Percentiles rank a stretch among this genome's conserved stretches.
Evolutionary conservation across 2,113 vertebrate species (phyloP).

Genomic region (Piprites chloris): DNA sequence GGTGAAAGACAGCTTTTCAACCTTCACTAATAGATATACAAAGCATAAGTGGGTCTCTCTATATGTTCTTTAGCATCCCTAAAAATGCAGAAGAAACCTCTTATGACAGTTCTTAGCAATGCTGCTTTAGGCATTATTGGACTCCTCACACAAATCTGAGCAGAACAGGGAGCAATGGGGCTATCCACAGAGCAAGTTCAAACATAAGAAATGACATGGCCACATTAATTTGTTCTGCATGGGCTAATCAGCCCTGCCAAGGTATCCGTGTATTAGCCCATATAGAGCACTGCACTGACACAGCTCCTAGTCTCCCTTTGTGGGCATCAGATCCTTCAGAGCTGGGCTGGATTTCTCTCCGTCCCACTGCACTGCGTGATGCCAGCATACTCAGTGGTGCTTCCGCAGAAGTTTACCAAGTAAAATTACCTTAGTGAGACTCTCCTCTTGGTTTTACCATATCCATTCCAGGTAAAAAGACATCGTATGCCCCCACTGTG

Average conservation of each 20-base stretch:
- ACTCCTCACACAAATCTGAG: not conserved
- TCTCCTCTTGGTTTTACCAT: not conserved
- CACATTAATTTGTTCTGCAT: not conserved
- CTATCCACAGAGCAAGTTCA: not conserved
- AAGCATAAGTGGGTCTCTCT: not conserved
- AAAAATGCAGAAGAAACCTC: not conserved
- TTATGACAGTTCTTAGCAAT: not conserved
- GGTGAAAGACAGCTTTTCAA: not conserved
- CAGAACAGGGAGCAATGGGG: not conserved
- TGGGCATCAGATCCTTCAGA: not conserved
- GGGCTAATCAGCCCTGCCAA: not conserved
- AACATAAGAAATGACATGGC: not conserved
- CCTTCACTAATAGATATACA: not conserved
- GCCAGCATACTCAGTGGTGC: accelerated
- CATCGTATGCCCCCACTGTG: not conserved
- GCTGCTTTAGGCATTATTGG: not conserved
- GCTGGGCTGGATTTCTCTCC: accelerated
- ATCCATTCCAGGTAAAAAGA: not conserved
- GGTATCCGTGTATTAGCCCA: not conserved
- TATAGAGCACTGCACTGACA: accelerated
- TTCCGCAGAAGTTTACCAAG: not conserved
- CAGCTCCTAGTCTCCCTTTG: accelerated
- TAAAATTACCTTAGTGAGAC: not conserved
- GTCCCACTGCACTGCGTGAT: accelerated
- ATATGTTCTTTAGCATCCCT: not conserved